These are phyloP conservation scores for Atta colombica DNA, from an alignment of 1,140 invertebrate species.

Conservation along the genomic window DNA sequence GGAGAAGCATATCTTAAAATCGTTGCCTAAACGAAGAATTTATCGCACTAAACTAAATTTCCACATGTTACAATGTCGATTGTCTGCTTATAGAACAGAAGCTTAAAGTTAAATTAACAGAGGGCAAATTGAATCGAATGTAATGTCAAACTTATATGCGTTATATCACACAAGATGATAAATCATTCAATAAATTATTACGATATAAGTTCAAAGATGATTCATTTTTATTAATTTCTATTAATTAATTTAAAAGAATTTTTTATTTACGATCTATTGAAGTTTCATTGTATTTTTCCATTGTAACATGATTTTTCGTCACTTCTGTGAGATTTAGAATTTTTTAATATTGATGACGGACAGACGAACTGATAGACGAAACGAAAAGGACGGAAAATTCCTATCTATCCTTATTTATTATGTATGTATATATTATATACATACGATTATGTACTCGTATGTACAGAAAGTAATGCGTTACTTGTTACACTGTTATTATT, in stretches of 20 bases:
- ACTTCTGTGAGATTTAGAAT: background rate
- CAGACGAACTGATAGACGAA: slow-evolving; percentile 64
- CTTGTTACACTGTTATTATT: too few relatives aligned
- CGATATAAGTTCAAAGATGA: background rate
- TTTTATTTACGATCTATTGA: background rate
- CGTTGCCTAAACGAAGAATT: background rate
- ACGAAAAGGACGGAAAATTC: slow-evolving; percentile 44
- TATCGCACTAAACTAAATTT: background rate
- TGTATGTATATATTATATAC: too few relatives aligned
- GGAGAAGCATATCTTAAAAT: slow-evolving; percentile 5
- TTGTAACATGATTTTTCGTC: background rate
- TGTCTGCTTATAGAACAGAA: background rate
- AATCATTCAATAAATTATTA: background rate
- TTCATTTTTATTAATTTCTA: background rate
- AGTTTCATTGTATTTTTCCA: background rate
- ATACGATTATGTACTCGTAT: too few relatives aligned
- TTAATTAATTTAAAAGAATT: background rate
- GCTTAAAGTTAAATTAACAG: background rate
- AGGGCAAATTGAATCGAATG: background rate
- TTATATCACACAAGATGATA: background rate
- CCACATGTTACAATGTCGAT: background rate
- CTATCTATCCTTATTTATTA: too few relatives aligned
- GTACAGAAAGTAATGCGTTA: too few relatives aligned
- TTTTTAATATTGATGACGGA: slow-evolving; percentile 33
- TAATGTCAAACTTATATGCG: background rate